These are phyloP conservation scores for Phenganax stokvisi DNA, from an alignment of 92 coral and sea anemone species.

Conservation along the genomic window DNA sequence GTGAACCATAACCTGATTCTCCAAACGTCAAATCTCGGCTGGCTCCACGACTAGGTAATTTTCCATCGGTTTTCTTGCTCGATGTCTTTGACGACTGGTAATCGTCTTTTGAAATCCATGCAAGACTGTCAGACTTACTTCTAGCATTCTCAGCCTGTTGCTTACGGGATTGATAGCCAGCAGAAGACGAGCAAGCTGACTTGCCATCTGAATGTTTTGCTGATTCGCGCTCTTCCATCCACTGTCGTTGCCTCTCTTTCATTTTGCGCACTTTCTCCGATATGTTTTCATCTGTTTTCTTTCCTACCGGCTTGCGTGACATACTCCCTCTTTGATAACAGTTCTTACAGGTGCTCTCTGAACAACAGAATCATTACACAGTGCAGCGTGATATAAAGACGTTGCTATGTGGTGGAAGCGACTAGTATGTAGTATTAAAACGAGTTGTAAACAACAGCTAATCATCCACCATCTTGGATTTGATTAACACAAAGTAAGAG, in stretches of 20 bases:
- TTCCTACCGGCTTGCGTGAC: constrained; percentile 58
- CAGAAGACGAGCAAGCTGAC: constrained; percentile 26
- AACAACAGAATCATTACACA: neutral
- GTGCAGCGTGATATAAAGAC: neutral
- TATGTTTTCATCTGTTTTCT: constrained; percentile 56
- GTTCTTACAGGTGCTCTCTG: constrained; percentile 14
- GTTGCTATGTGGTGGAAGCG: constrained; percentile 23
- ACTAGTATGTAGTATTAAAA: neutral
- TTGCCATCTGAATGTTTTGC: constrained; percentile 45
- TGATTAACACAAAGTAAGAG: too few species aligned
- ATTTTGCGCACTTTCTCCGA: constrained; percentile 76
- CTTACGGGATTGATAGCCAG: constrained; percentile 26
- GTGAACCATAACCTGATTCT: constrained; percentile 30
- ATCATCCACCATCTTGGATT: constrained; percentile 7
- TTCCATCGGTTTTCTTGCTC: constrained; percentile 34
- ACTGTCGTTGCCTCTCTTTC: constrained; percentile 73
- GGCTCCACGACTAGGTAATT: neutral
- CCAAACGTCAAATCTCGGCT: constrained; percentile 12
- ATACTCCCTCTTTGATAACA: constrained; percentile 30
- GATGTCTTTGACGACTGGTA: constrained; percentile 39
- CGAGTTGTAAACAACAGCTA: neutral
- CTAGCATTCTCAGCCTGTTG: constrained; percentile 21
- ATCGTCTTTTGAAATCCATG: constrained; percentile 77
- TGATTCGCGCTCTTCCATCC: constrained; percentile 90
- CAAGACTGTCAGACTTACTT: constrained; percentile 37